Conservation (phyloP, 2,888 invertebrate species). For the Lydus trimaculatus region DNA sequence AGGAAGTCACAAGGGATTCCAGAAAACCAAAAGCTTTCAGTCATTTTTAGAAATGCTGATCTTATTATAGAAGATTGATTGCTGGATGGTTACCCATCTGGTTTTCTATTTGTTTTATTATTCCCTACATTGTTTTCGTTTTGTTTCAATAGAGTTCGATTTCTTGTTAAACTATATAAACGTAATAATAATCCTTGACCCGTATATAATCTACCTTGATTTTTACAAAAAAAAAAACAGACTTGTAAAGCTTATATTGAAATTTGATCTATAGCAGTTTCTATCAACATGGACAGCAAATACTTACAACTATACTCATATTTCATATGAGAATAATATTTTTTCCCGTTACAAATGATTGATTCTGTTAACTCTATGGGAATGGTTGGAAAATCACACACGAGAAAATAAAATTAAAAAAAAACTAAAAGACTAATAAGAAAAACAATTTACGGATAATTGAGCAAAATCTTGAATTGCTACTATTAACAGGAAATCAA, state of each 20-base stretch:
- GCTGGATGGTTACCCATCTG: too few species aligned
- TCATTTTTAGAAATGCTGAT: too few species aligned
- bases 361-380: neutral
- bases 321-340: neutral
- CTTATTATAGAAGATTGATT: too few species aligned
- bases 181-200: neutral
- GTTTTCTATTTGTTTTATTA: neutral
- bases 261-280: neutral
- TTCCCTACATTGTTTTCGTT: neutral
- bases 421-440: too few species aligned
- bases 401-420: neutral
- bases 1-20: too few species aligned
- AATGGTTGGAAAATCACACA: neutral
- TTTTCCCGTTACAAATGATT: neutral
- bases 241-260: neutral
- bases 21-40: too few species aligned
- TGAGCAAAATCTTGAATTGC: neutral
- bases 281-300: conserved; percentile 5
- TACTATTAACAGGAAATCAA: neutral
- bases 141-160: neutral
- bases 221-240: neutral
- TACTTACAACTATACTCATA: neutral
- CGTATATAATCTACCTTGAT: neutral
- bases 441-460: neutral
- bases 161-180: neutral